Evolutionary conservation across 2,797 vertebrate species (phyloP).

Genomic region (Diceros bicornis): DNA sequence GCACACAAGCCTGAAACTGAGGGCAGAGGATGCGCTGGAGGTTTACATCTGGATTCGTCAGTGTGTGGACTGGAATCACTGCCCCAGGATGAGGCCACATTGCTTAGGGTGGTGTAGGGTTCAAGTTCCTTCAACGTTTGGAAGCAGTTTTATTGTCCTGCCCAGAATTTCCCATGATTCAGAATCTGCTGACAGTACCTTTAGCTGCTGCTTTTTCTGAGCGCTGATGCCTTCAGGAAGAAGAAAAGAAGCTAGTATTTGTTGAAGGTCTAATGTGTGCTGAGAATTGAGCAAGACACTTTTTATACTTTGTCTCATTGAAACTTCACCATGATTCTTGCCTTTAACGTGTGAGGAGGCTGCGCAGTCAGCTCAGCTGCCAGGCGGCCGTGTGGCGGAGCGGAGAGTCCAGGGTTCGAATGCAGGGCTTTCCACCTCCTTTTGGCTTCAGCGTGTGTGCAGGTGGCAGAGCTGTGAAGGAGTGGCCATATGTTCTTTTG

Average conservation of each 20-base stretch:
- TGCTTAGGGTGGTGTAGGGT: background rate
- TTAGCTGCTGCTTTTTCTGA: background rate
- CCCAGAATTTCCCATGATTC: background rate
- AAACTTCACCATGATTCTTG: background rate
- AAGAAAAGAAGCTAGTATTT: background rate
- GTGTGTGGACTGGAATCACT: background rate
- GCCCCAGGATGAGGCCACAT: background rate
- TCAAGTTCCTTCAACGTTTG: background rate
- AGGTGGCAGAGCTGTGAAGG: background rate
- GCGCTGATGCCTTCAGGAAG: background rate
- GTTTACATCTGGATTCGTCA: background rate
- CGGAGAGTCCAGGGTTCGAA: background rate
- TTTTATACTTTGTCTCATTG: background rate
- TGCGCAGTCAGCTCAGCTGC: background rate
- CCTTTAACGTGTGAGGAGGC: background rate
- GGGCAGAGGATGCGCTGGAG: background rate
- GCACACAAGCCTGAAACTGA: background rate
- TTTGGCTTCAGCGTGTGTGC: background rate
- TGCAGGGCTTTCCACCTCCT: background rate
- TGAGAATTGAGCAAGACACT: background rate
- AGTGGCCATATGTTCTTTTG: background rate
- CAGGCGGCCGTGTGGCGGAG: background rate
- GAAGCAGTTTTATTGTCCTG: constrained; percentile 1
- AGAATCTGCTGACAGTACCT: background rate
- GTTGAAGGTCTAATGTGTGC: background rate